Percentiles rank a stretch among this genome's conserved stretches.
Conservation (phyloP, 2,797 vertebrate genomes). For the Acrocephalus scirpaceus region DNA sequence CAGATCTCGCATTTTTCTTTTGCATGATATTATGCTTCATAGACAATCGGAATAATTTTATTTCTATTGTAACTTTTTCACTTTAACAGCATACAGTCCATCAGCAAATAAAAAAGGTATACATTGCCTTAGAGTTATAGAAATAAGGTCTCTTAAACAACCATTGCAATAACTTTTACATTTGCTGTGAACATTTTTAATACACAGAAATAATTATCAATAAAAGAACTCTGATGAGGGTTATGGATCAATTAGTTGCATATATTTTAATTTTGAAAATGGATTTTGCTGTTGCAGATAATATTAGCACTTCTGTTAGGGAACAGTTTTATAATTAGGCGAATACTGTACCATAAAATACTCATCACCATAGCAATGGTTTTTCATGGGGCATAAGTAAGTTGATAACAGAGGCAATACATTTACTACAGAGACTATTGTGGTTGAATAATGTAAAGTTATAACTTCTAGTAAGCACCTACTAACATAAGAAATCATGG, state of each 20-base stretch:
- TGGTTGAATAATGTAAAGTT: conserved; percentile 32
- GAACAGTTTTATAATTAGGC: conserved; percentile 54
- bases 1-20: conserved; percentile 29
- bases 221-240: conserved; percentile 15
- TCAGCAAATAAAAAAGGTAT: conserved; percentile 26
- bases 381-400: conserved; percentile 58
- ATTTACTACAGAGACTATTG: conserved; percentile 26
- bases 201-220: conserved; percentile 45
- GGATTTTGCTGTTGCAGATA: conserved; percentile 48
- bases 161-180: conserved; percentile 7
- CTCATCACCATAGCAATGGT: conserved; percentile 67
- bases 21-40: background rate
- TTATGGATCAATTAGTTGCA: conserved; percentile 2
- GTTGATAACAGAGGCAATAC: conserved; percentile 25
- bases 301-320: background rate
- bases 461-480: conserved; percentile 22
- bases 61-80: conserved; percentile 44
- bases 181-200: conserved; percentile 35
- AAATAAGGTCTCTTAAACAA: conserved; percentile 15
- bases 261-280: conserved; percentile 52
- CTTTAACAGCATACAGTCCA: background rate
- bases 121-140: background rate
- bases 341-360: conserved; percentile 54
- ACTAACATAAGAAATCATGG: conserved; percentile 65
- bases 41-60: conserved; percentile 41